Base-by-base conservation (phyloP, 2,888 invertebrate genomes). In the Dioctria linearis region DNA sequence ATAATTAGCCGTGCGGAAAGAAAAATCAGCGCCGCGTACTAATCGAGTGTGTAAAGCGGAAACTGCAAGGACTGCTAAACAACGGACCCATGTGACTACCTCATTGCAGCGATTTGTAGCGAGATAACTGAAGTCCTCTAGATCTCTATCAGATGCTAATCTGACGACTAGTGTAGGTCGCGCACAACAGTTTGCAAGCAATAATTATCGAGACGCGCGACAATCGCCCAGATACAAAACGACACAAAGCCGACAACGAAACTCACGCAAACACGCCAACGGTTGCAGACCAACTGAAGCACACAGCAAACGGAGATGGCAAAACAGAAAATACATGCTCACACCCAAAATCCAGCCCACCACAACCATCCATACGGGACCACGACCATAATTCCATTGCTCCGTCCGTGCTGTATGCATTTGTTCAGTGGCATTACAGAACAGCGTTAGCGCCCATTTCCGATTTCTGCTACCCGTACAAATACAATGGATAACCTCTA, bases 211-310 rank as follows among this genome's bases (percentile, higher is more conserved):
- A 5, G 54, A 42, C 78, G 78, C 78, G 78, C 54, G 66, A 78
- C 66, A 67, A 42, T 59, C 69, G 57, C 43, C 54, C 42, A 65
- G 57, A 79, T 67, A 46, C 46, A 49, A 79, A 43, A 43, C 80
- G 66, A 57, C 65, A 43, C 81, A 83, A 81, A 80, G 80, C 82
- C 82, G 79, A 82, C 83, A 69, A 76, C 83, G 83, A 82, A 82
- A 80, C 81, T 85, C 84, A 85, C 84, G 84, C 84, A 86, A 85
- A 84, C 86, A 85, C 87, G 87, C 85, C 88, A 88, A 88, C 88
- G 87, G 88, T 87, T 87, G 86, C 86, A 86, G 86, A 87, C 87
- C 87, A 87, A 89, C 88, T 89, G 87, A 89, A 85, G 83, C 25
- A 82, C 82, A 40, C 51, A 5, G 42, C 49, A 61, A 25, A 46